Conservation (phyloP, 2,113 vertebrate species). For the Micronycteris hirsuta region DNA sequence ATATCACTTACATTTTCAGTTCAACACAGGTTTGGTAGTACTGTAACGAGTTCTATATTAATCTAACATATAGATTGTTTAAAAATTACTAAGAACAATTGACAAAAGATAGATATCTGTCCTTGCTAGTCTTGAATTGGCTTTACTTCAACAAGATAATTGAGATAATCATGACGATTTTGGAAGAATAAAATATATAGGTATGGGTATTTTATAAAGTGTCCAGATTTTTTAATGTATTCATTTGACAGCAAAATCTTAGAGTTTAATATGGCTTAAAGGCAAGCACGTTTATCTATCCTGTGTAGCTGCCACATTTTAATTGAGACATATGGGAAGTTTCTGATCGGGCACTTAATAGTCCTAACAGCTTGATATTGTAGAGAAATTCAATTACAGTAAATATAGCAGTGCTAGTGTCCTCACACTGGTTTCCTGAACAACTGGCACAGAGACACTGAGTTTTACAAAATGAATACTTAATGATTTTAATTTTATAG, state of each 20-base stretch:
- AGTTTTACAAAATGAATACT: slow-evolving; percentile 42
- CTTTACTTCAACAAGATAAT: not conserved
- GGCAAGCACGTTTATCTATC: slow-evolving; percentile 49
- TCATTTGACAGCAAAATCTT: slow-evolving; percentile 25
- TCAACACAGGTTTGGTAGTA: not conserved
- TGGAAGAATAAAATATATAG: not conserved
- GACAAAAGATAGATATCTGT: not conserved
- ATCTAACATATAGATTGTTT: not conserved
- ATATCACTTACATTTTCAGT: not conserved
- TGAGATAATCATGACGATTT: slow-evolving; percentile 34
- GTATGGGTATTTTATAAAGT: not conserved
- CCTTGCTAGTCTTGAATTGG: not conserved
- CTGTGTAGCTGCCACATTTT: slow-evolving; percentile 67
- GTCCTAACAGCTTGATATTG: slow-evolving; percentile 69
- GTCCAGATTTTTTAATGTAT: not conserved
- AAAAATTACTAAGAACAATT: not conserved
- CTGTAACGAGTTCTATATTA: not conserved
- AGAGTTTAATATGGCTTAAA: slow-evolving; percentile 35
- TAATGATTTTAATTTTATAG: slow-evolving; percentile 49
- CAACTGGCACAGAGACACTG: not conserved
- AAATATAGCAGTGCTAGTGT: slow-evolving; percentile 47
- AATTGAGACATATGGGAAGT: slow-evolving; percentile 67
- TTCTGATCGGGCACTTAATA: slow-evolving; percentile 70
- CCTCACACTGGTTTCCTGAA: slow-evolving; percentile 26
- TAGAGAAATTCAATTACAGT: slow-evolving; percentile 66